Evolutionary conservation across 2,888 invertebrate species (phyloP).

Genomic region (Ochropleura plecta): DNA sequence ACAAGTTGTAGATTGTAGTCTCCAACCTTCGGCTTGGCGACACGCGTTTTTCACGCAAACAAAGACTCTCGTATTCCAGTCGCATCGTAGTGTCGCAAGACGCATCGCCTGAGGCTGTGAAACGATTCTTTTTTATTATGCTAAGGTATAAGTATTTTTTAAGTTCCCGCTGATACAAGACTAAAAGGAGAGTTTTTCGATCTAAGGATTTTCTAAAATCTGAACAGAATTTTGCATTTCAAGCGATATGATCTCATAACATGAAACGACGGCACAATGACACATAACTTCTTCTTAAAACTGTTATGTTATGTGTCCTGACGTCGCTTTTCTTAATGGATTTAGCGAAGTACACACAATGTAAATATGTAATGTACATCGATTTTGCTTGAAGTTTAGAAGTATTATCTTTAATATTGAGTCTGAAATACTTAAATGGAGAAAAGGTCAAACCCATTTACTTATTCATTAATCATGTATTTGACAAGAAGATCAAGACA

Average conservation of each 20-base stretch:
- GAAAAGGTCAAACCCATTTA: neutral
- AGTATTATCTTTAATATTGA: conserved; percentile 14
- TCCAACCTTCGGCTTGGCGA: too few species aligned
- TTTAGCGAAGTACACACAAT: conserved; percentile 21
- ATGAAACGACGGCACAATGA: conserved; percentile 51
- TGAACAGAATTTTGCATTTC: conserved; percentile 28
- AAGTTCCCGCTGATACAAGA: neutral
- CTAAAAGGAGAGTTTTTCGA: neutral
- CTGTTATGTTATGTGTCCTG: conserved; percentile 42
- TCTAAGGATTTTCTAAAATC: conserved; percentile 20
- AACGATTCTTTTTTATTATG: neutral
- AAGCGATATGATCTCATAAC: conserved; percentile 38
- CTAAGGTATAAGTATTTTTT: neutral
- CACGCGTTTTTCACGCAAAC: too few species aligned
- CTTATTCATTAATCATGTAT: neutral
- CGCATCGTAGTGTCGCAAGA: too few species aligned
- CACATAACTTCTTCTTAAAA: conserved; percentile 42
- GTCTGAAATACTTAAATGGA: neutral
- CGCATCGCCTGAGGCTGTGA: too few species aligned
- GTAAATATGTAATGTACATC: neutral
- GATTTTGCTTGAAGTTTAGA: conserved; percentile 13
- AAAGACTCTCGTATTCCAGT: too few species aligned
- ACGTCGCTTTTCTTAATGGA: conserved; percentile 23
- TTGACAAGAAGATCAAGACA: neutral
- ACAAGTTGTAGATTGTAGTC: too few species aligned